Percentiles rank a stretch among this genome's conserved stretches.
phyloP scores from a whole-genome alignment of 1,140 invertebrate genomes.

The Drosophila sturtevanti region DNA sequence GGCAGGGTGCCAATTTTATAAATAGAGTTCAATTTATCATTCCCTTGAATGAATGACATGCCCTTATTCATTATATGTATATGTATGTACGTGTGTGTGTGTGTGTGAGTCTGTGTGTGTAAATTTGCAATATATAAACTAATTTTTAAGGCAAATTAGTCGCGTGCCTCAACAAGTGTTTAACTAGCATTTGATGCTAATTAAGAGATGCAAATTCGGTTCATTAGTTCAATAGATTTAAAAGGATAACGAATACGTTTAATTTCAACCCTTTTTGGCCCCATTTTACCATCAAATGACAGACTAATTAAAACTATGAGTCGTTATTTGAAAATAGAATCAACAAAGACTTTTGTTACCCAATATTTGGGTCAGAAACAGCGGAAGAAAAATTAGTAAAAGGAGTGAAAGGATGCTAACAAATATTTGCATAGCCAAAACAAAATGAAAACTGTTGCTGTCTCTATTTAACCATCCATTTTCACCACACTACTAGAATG shows the following conservation, averaged over 20 bases:
- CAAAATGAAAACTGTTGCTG: conserved; percentile 9
- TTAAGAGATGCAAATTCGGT: neutral
- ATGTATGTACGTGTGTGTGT: conserved; percentile 1
- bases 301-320: conserved; percentile 11
- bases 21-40: conserved; percentile 7
- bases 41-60: neutral
- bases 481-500: neutral
- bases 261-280: conserved; percentile 9
- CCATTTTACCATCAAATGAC: neutral
- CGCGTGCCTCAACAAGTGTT: neutral
- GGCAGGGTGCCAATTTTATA: conserved; percentile 10
- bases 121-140: neutral
- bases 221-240: neutral
- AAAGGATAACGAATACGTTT: neutral
- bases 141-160: too few species aligned
- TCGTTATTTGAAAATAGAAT: conserved; percentile 13
- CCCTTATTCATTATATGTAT: neutral
- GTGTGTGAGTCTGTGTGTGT: neutral
- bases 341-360: conserved; percentile 18
- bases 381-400: neutral
- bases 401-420: conserved; percentile 3
- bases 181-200: neutral
- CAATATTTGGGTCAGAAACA: neutral
- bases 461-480: neutral
- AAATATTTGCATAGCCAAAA: conserved; percentile 18